Conservation (phyloP, 2,113 vertebrate species). For the Myanophis thanlyinensis region DNA sequence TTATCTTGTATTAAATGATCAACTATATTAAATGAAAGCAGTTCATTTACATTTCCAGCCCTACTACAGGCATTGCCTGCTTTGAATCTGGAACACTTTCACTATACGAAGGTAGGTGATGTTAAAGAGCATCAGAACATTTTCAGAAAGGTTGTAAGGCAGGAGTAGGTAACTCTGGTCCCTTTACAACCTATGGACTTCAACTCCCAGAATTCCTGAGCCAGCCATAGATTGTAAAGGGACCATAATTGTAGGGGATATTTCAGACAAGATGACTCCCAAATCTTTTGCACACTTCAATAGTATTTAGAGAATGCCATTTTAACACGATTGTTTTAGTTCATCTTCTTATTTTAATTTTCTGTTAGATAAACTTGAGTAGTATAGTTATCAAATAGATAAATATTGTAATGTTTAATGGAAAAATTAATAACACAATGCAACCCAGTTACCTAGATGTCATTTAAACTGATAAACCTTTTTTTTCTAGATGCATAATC, state of each 20-base stretch:
- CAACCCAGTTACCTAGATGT: accelerated
- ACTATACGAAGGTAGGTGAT: not conserved
- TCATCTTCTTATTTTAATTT: not conserved
- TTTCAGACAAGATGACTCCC: not conserved
- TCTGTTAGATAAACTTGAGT: not conserved
- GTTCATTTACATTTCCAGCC: not conserved
- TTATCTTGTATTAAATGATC: not conserved
- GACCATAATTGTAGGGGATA: not conserved
- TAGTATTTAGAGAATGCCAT: not conserved
- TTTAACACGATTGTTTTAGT: not conserved
- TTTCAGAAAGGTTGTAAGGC: not conserved
- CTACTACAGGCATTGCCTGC: not conserved
- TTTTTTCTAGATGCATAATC: not conserved
- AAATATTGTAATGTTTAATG: not conserved
- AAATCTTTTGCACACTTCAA: not conserved
- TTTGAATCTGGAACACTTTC: not conserved
- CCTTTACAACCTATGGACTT: not conserved
- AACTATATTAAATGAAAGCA: not conserved
- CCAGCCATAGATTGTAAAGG: not conserved
- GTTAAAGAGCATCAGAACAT: not conserved
- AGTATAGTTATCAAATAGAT: not conserved
- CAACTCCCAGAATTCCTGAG: not conserved
- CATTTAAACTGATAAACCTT: not conserved
- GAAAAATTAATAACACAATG: not conserved
- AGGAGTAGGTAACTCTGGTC: not conserved